phyloP scores from a whole-genome alignment of 2,113 vertebrate species.

The Scortum barcoo region DNA sequence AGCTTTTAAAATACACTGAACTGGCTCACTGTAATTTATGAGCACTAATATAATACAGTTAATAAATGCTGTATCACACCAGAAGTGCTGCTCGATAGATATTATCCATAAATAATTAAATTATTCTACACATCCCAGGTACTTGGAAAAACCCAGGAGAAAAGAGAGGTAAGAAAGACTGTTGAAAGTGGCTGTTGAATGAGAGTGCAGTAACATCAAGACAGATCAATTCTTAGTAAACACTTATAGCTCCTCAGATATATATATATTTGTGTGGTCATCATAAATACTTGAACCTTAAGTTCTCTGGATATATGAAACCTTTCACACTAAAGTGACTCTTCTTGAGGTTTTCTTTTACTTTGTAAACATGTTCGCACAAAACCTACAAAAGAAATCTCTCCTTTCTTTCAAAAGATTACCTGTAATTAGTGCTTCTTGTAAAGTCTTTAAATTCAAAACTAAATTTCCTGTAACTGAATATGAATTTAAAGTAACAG shows the following conservation, averaged over 20 bases:
- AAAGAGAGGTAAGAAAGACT: constrained; percentile 12
- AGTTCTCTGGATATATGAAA: constrained; percentile 2
- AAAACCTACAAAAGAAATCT: background rate
- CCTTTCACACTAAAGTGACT: constrained; percentile 1
- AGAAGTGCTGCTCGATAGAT: constrained; percentile 12
- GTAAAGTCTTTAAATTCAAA: background rate
- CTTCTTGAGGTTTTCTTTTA: constrained; percentile 1
- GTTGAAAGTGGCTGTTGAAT: constrained; percentile 27
- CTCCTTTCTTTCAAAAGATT: background rate
- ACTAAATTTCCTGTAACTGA: too few species aligned
- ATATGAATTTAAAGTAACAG: background rate
- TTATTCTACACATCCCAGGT: constrained; percentile 21
- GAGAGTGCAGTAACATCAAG: constrained; percentile 32
- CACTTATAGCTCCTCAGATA: constrained; percentile 19
- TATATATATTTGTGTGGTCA: background rate
- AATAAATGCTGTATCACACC: constrained; percentile 33
- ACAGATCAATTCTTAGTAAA: constrained; percentile 10
- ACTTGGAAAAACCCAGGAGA: constrained; percentile 15
- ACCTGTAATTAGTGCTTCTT: background rate
- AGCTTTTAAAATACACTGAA: background rate
- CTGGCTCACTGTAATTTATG: constrained; percentile 8
- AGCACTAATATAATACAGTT: background rate
- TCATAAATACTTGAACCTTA: constrained; percentile 11
- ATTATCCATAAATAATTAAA: constrained; percentile 54
- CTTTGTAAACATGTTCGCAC: constrained; percentile 10